Percentiles rank a stretch among this genome's conserved stretches.
These are phyloP conservation scores for Sphaerophoria taeniata DNA, from an alignment of 2,888 invertebrate species.

Conservation along the genomic window DNA sequence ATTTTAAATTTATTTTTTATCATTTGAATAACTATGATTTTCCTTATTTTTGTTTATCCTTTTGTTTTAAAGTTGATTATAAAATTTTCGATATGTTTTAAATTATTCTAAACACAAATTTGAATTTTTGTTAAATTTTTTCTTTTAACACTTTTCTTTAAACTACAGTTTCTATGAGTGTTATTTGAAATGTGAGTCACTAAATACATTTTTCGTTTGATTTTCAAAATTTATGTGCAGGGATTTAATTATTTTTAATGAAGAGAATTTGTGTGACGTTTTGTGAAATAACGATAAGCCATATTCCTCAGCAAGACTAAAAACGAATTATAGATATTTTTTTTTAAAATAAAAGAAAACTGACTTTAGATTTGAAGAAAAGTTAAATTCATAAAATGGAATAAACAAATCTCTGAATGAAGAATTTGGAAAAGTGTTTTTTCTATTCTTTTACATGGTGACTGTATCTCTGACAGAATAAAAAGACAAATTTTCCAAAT, in stretches of 20 bases:
- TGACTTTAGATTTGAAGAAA: conserved; percentile 5
- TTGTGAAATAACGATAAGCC: conserved; percentile 32
- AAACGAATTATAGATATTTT: not conserved
- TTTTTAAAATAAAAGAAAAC: not conserved
- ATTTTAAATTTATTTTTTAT: conserved; percentile 60
- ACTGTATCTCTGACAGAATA: no score
- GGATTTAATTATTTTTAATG: conserved; percentile 3
- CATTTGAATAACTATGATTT: conserved; percentile 54
- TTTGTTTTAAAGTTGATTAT: not conserved
- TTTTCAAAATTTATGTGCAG: not conserved
- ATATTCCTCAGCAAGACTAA: conserved; percentile 41
- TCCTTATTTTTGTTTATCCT: conserved; percentile 38
- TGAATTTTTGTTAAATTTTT: conserved; percentile 44
- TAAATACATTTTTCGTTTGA: conserved; percentile 50
- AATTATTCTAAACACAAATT: conserved; percentile 27
- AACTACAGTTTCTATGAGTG: conserved; percentile 40
- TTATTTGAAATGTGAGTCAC: conserved; percentile 43
- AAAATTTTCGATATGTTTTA: conserved; percentile 15
- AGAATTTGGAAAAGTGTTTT: no score
- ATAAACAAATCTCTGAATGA: no score
- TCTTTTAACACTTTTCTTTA: conserved; percentile 67
- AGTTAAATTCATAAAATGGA: not conserved
- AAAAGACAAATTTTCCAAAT: no score
- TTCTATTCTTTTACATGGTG: no score
- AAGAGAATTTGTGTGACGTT: conserved; percentile 3